phyloP scores from a whole-genome alignment of 2,797 vertebrate species.

The Distichodus sexfasciatus region DNA sequence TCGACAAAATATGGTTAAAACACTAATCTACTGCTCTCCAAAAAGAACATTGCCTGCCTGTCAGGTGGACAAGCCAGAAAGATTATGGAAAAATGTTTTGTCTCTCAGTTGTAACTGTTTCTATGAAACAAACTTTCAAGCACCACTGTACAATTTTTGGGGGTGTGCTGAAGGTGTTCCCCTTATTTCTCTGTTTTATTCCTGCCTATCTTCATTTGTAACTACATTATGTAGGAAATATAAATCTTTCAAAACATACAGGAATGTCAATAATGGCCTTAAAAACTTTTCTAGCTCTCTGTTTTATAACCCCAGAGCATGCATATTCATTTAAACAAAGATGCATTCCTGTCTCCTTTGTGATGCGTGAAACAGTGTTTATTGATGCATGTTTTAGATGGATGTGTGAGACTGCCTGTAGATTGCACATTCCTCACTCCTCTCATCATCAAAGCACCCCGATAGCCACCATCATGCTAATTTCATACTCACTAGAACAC shows the following conservation, averaged over 20 bases:
- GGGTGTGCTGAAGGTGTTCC: no score
- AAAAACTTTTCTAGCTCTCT: slow-evolving; percentile 42
- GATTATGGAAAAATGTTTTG: no score
- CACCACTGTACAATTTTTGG: no score
- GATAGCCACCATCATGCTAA: slow-evolving; percentile 56
- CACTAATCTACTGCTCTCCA: no score
- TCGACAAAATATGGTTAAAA: no score
- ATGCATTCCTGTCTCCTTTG: slow-evolving; percentile 49
- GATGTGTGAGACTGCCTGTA: slow-evolving; percentile 54
- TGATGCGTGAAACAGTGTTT: slow-evolving; percentile 57
- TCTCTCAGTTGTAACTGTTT: no score
- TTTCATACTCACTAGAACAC: slow-evolving; percentile 33
- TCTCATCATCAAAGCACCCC: slow-evolving; percentile 56
- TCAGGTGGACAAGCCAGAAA: no score
- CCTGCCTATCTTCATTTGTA: no score
- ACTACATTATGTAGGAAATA: no score
- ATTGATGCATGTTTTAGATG: slow-evolving; percentile 47
- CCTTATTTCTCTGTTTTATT: no score
- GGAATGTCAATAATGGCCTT: slow-evolving; percentile 58
- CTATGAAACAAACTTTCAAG: no score
- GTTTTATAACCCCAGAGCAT: slow-evolving; percentile 50
- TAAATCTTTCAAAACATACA: slow-evolving; percentile 52
- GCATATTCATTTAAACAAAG: slow-evolving; percentile 63
- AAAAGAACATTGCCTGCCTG: no score
- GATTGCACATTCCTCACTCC: slow-evolving; percentile 33